These are phyloP conservation scores for Eupithecia abbreviata DNA, from an alignment of 2,888 invertebrate genomes.

Conservation along the genomic window DNA sequence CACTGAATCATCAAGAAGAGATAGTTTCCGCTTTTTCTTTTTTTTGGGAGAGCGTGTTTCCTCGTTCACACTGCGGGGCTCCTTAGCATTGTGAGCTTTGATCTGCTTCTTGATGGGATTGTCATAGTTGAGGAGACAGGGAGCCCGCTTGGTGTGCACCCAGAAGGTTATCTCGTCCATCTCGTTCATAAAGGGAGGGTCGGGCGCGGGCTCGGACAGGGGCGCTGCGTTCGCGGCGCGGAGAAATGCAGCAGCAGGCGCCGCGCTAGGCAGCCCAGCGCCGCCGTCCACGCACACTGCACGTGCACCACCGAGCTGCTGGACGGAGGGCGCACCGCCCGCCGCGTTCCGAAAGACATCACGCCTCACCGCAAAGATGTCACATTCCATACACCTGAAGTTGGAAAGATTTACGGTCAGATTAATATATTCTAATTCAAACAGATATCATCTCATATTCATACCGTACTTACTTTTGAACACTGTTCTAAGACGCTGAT, in stretches of 20 bases:
- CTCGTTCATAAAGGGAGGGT: conserved; percentile 72
- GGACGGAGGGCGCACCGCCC: conserved; percentile 32
- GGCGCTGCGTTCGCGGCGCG: conserved; percentile 40
- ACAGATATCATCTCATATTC: not conserved
- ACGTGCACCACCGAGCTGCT: conserved; percentile 42
- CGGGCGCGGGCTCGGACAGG: conserved; percentile 32
- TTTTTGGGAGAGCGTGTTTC: conserved; percentile 61
- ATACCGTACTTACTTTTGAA: conserved; percentile 36
- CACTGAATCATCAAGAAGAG: conserved; percentile 64
- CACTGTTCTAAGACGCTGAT: conserved; percentile 8
- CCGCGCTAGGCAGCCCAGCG: conserved; percentile 55
- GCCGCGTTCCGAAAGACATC: conserved; percentile 37
- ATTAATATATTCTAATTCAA: not conserved
- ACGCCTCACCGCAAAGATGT: conserved; percentile 44
- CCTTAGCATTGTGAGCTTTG: conserved; percentile 62
- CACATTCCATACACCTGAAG: conserved; percentile 75
- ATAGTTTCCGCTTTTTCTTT: conserved; percentile 70
- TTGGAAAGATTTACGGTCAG: conserved; percentile 28
- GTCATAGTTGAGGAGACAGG: conserved; percentile 76
- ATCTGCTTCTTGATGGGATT: conserved; percentile 62
- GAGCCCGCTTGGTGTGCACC: conserved; percentile 76
- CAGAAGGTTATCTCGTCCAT: conserved; percentile 80
- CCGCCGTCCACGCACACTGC: conserved; percentile 37
- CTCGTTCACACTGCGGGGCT: conserved; percentile 51
- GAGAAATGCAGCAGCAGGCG: conserved; percentile 52